Evolutionary conservation across 2,888 invertebrate species (phyloP), one percentile per base, ranked within the genome.

Genomic region (Cepaea hortensis): DNA sequence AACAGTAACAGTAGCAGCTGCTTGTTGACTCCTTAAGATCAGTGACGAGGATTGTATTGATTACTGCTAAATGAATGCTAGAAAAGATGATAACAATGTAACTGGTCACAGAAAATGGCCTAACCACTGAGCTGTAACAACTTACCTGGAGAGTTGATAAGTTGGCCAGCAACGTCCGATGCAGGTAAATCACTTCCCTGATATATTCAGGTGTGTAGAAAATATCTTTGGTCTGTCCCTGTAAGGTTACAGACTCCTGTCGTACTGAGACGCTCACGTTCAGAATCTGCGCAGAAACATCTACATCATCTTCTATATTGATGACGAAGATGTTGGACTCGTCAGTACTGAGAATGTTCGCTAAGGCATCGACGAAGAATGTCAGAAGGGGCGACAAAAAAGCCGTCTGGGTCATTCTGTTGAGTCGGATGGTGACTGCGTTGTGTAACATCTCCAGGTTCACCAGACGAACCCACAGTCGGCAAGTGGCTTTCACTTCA

Each of bases 391-490:
- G 98, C 0, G 98, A 98, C 1, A 99, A 95, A 94, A 99, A 98
- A 5, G 97, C 97, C 91, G 98, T 97, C 81, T 97, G 97, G 0
- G 98, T 98, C 97, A 98, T 98, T 92, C 98, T 97, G 93, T 97
- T 97, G 35, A 99, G 95, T 3, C 98, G 96, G 0, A 99, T 97
- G 0, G 98, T 98, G 73, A 99, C 98, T 0, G 98, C 98, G 94
- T 98, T 98, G 93, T 97, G 96, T 1, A 99, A 95, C 98, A 99
- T 98, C 91, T 98, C 97, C 93, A 98, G 97, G 0, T 98, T 98
- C 87, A 99, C 97, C 61, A 98, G 95, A 0, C 98, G 96, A 0
- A 98, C 98, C 0, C 97, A 96, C 0, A 99, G 95, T 88, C 97
- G 97, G 97, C 98, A 98, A 91, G 97, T 96, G 0, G 98, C 98